Evolutionary conservation across 1,140 invertebrate species (phyloP).

Genomic region (Sminthurides bifidus): DNA sequence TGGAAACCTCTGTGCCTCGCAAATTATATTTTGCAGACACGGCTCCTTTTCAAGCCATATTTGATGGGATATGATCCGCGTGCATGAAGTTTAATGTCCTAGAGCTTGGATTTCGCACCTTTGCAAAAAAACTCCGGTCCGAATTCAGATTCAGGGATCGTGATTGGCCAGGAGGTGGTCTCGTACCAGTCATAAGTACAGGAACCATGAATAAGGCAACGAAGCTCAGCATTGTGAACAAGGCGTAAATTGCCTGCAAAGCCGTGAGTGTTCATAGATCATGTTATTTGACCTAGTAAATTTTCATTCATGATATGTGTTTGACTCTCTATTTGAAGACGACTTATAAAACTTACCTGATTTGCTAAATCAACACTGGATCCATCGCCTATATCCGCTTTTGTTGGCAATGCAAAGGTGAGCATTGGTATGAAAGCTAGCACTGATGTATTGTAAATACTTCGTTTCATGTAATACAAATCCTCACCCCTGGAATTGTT

Average conservation of each 20-base stretch:
- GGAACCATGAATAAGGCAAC: no score
- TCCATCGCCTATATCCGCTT: background rate
- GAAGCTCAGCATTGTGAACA: slow-evolving; percentile 11
- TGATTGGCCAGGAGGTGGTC: no score
- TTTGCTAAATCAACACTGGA: slow-evolving; percentile 13
- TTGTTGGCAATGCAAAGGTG: slow-evolving; percentile 6
- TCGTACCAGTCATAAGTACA: no score
- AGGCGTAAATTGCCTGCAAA: slow-evolving; percentile 8
- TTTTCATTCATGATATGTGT: background rate
- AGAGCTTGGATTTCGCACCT: no score
- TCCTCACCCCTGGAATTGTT: slow-evolving; percentile 4
- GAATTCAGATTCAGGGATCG: slow-evolving; percentile 13
- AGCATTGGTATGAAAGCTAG: slow-evolving; percentile 18
- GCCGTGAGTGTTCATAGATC: no score
- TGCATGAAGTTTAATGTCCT: no score
- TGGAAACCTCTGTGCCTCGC: slow-evolving; percentile 21
- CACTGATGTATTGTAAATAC: slow-evolving; percentile 5
- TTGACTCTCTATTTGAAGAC: background rate
- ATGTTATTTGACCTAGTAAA: background rate
- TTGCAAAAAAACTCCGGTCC: no score
- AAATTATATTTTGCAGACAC: slow-evolving; percentile 25
- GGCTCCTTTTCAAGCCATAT: slow-evolving; percentile 12
- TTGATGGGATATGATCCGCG: slow-evolving; percentile 9
- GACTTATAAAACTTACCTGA: slow-evolving; percentile 5
- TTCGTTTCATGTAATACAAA: no score